phyloP scores from a whole-genome alignment of 2,113 vertebrate genomes.

The Erinaceus europaeus region DNA sequence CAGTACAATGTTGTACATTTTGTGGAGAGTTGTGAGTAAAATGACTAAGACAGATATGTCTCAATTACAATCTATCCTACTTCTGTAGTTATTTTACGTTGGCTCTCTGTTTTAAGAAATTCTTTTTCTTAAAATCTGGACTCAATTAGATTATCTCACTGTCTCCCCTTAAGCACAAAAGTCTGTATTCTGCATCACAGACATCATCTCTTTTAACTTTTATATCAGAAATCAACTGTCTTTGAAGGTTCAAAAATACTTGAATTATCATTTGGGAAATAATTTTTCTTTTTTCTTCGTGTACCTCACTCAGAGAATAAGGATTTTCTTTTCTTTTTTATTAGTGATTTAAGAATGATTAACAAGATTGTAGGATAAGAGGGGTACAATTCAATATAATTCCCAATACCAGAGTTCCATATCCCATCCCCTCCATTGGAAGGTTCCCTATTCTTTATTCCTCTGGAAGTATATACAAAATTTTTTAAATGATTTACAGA shows the following conservation, averaged over 20 bases:
- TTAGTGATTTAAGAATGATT: too few species aligned
- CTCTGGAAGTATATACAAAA: too few species aligned
- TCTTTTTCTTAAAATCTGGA: neutral
- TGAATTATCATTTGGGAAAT: neutral
- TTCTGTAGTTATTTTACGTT: neutral
- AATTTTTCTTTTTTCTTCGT: too few species aligned
- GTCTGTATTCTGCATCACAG: neutral
- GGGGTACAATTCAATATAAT: too few species aligned
- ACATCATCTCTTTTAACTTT: neutral
- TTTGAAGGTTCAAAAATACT: neutral
- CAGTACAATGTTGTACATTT: neutral
- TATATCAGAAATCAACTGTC: neutral
- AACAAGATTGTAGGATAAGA: too few species aligned
- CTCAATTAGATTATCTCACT: neutral
- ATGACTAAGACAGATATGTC: neutral
- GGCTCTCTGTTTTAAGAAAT: neutral
- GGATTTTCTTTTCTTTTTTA: too few species aligned
- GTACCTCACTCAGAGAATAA: too few species aligned
- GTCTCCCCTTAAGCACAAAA: neutral
- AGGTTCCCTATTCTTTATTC: too few species aligned
- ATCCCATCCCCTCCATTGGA: too few species aligned
- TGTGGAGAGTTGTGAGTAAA: neutral
- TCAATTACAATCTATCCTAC: neutral
- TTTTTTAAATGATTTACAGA: too few species aligned
- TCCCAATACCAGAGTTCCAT: too few species aligned